Evolutionary conservation across 2,888 invertebrate species (phyloP), one percentile per base, ranked within the genome.

Genomic region (Pristionchus japonicus): DNA sequence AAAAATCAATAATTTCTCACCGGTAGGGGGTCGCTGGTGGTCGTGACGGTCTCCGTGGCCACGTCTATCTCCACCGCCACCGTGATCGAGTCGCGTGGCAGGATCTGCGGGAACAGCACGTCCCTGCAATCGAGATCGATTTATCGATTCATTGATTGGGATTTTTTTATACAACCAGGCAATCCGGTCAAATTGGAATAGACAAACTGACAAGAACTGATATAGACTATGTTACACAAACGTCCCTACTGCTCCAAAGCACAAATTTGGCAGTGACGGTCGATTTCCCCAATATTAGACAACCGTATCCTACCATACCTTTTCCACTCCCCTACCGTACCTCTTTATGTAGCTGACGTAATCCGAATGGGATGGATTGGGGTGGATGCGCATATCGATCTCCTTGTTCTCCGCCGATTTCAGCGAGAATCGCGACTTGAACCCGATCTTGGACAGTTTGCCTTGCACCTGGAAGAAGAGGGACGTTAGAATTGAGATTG

Each of bases 61-160:
- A 94, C 94, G 87, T 94, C 94, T 61, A 94, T 94, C 87, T 94
- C 94, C 82, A 94, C 94, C 83, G 92, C 91, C 6, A 94, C 94
- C 37, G 93, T 92, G 86, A 94, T 94, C 88, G 93, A 89, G 89
- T 94, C 94, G 67, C 93, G 92, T 15, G 94, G 94, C 88, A 92
- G 89, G 31, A 94, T 94, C 91, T 94, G 94, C 15, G 94, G 94
- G 88, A 94, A 94, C 17, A 94, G 92, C 2, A 94, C 93, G 89
- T 94, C 94, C 40, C 94, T 87, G 77, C 43, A 87, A 47, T 23
- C 15, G 57, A 49, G 13, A 27, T 88, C 34, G 74, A 31, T n/a
- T 37, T 74, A 13, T 4, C 15, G 27, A 20, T 23, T 31, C 27
- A 43, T 40, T 43, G 43, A 77, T 6, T 61, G 43, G 11, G 43